Conservation (phyloP, 1,140 invertebrate species). For the Caenorhabditis remanei region DNA sequence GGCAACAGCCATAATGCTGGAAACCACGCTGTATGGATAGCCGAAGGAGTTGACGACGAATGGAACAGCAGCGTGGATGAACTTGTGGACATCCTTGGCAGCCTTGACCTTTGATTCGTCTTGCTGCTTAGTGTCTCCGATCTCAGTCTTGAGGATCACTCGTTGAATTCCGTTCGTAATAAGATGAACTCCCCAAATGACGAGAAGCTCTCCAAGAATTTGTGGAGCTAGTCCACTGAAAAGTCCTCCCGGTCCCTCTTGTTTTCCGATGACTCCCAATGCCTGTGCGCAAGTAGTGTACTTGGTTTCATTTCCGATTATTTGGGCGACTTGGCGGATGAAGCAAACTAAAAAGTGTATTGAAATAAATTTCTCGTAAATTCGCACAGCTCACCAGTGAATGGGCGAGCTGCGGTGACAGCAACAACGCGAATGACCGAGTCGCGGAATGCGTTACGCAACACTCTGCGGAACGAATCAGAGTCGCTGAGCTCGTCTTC, state of each 20-base stretch:
- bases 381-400: constrained; percentile 66
- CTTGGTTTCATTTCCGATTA: constrained; percentile 73
- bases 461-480: constrained; percentile 63
- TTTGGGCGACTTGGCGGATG: constrained; percentile 75
- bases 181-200: constrained; percentile 69
- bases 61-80: constrained; percentile 65
- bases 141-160: constrained; percentile 58
- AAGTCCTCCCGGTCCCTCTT: constrained; percentile 73
- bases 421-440: constrained; percentile 65
- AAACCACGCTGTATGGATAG: constrained; percentile 74
- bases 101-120: constrained; percentile 62
- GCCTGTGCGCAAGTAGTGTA: constrained; percentile 65
- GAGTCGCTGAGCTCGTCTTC: constrained; percentile 69
- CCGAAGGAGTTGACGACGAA: constrained; percentile 69
- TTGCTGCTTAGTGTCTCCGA: constrained; percentile 66
- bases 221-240: constrained; percentile 72
- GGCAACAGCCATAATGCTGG: constrained; percentile 74
- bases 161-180: constrained; percentile 69
- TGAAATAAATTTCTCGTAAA: background rate
- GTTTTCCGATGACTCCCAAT: constrained; percentile 69
- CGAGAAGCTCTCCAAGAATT: constrained; percentile 69
- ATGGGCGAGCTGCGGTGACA: constrained; percentile 66
- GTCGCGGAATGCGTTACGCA: constrained; percentile 71
- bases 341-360: constrained; percentile 70
- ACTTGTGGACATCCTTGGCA: constrained; percentile 59